Percentiles rank a stretch among this genome's conserved stretches.
Evolutionary conservation across 2,113 vertebrate species (phyloP).

Genomic region (Gorilla gorilla): DNA sequence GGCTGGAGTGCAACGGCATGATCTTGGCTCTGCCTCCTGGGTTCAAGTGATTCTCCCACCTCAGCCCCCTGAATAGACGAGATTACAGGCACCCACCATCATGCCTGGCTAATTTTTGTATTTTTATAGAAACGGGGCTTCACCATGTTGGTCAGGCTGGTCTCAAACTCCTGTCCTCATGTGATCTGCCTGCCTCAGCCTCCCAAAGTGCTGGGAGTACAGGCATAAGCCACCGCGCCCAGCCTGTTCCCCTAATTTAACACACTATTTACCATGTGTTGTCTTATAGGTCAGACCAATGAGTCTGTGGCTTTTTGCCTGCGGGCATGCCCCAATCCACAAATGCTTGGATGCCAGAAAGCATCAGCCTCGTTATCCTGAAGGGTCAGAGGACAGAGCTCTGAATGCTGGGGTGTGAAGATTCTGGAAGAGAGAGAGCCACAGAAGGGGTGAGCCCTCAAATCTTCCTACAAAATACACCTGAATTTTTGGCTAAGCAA

Average conservation of each 20-base stretch:
- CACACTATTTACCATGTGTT: neutral
- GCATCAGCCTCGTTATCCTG: neutral
- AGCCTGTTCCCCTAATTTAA: neutral
- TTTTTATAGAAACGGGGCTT: too few relatives aligned
- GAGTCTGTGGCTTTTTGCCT: neutral
- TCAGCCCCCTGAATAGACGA: too few relatives aligned
- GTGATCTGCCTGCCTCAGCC: too few relatives aligned
- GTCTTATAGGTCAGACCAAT: neutral
- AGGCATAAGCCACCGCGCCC: too few relatives aligned
- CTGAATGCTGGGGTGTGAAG: neutral
- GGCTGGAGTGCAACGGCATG: too few relatives aligned
- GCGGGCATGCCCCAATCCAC: neutral
- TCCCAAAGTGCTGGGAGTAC: too few relatives aligned
- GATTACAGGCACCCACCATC: too few relatives aligned
- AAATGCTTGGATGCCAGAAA: neutral
- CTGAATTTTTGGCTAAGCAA: neutral
- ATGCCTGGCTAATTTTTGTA: too few relatives aligned
- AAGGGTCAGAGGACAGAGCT: neutral
- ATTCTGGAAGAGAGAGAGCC: neutral
- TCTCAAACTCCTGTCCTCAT: too few relatives aligned
- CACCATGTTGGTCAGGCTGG: too few relatives aligned
- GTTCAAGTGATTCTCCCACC: too few relatives aligned
- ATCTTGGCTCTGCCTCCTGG: too few relatives aligned
- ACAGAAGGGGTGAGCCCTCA: neutral
- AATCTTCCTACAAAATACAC: neutral